A percentile compares a stretch with the other conserved stretches of the same genome.
Conservation (phyloP, 2,797 vertebrate species). For the Sitta carolinensis region DNA sequence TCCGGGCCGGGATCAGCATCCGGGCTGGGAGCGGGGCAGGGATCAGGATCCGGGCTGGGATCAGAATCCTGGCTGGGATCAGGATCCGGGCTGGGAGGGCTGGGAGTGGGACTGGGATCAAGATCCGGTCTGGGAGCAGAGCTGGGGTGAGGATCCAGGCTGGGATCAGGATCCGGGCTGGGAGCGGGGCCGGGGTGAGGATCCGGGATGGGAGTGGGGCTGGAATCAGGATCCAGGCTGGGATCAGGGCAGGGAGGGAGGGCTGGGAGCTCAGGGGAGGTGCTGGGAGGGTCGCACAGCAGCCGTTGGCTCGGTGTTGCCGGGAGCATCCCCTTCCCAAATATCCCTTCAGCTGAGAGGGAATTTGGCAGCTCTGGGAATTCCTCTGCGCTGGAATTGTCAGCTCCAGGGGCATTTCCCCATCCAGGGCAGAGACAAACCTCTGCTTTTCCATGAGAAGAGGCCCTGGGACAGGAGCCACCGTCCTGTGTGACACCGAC, state of each 20-base stretch:
- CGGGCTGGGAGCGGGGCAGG: too few species aligned
- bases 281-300: background rate
- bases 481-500: background rate
- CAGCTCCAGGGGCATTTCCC: background rate
- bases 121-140: too few species aligned
- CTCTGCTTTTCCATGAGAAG: background rate
- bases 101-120: background rate
- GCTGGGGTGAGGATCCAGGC: background rate
- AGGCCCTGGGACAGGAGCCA: background rate
- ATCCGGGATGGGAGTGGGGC: background rate
- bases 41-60: background rate
- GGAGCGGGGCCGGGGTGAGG: background rate
- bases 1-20: accelerated
- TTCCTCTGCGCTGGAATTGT: background rate
- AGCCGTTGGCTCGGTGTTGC: background rate
- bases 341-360: background rate
- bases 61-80: background rate
- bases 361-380: background rate
- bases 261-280: background rate
- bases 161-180: background rate
- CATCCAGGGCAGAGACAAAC: background rate
- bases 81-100: background rate
- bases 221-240: background rate
- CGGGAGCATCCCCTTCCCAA: background rate
- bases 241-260: background rate